A percentile compares a stretch with the other conserved stretches of the same genome.
Evolutionary conservation across 2,888 invertebrate genomes (phyloP).

Genomic region (Tholera decimalis): DNA sequence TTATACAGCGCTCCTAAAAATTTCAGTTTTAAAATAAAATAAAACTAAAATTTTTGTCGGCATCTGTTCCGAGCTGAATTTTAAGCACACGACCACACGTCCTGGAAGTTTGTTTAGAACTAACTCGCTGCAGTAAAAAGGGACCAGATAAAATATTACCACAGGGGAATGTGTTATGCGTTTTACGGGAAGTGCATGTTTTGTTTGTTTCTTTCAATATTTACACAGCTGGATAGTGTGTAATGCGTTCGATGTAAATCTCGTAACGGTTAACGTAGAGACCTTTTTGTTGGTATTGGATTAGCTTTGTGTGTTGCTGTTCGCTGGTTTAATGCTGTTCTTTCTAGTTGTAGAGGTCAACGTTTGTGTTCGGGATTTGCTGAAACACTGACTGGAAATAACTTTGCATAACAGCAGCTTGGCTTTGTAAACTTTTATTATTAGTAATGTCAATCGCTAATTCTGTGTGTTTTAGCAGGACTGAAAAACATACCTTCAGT

Average conservation of each 20-base stretch:
- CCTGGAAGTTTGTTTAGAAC: slow-evolving; percentile 83
- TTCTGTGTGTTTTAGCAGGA: too few relatives aligned
- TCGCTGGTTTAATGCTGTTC: slow-evolving; percentile 10
- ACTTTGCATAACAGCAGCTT: too few relatives aligned
- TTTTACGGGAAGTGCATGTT: slow-evolving; percentile 45
- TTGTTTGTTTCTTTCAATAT: slow-evolving; percentile 62
- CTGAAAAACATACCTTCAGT: not conserved
- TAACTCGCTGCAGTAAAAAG: slow-evolving; percentile 78
- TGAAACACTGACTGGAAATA: not conserved
- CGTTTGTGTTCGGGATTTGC: not conserved
- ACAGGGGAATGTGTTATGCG: slow-evolving; percentile 65
- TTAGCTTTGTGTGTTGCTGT: slow-evolving; percentile 20
- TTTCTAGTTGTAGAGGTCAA: slow-evolving; percentile 11
- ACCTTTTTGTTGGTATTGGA: slow-evolving; percentile 21
- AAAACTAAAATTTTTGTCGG: slow-evolving; percentile 76
- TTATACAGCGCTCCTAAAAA: slow-evolving; percentile 61
- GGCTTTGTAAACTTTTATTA: too few relatives aligned
- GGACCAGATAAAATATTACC: slow-evolving; percentile 77
- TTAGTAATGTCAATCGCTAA: too few relatives aligned
- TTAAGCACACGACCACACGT: slow-evolving; percentile 75
- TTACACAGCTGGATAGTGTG: slow-evolving; percentile 50
- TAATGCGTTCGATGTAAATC: slow-evolving; percentile 8
- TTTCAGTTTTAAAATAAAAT: slow-evolving; percentile 71
- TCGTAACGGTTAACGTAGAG: slow-evolving; percentile 14
- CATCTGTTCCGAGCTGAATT: slow-evolving; percentile 80